Conservation (phyloP, 2,113 vertebrate genomes). For the Galemys pyrenaicus region DNA sequence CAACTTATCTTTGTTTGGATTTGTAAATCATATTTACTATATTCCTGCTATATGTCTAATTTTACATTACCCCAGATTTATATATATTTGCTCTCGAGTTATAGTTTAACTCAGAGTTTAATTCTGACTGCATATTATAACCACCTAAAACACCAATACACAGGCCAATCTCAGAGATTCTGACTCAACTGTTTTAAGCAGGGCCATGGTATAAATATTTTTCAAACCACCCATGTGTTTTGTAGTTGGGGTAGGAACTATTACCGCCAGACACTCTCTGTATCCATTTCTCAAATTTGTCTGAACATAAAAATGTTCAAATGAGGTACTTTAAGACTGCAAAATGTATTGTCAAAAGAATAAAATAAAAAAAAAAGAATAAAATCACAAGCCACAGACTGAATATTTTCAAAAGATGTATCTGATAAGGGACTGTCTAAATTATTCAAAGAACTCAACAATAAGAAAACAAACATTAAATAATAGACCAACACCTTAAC, state of each 20-base stretch:
- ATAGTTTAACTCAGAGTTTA: background rate
- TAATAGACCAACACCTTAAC: background rate
- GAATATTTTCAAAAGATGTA: background rate
- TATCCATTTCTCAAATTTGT: background rate
- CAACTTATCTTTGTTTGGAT: slow-evolving; percentile 9
- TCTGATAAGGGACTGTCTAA: background rate
- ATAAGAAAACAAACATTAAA: background rate
- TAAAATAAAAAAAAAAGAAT: background rate
- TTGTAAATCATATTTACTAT: background rate
- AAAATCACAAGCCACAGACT: background rate
- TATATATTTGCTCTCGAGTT: background rate
- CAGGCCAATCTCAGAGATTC: background rate
- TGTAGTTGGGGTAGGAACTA: background rate
- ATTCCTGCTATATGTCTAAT: background rate
- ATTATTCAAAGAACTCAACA: background rate
- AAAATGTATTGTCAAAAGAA: background rate
- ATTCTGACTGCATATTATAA: background rate
- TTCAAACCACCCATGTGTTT: background rate
- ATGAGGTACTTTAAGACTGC: background rate
- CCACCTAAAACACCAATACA: background rate
- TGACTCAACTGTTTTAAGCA: background rate
- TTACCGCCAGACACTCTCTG: background rate
- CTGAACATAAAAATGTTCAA: background rate
- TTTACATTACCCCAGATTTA: background rate
- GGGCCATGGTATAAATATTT: background rate